Percentiles rank a stretch among this genome's conserved stretches.
Conservation (phyloP, 2,113 vertebrate genomes). For the Mirounga angustirostris region DNA sequence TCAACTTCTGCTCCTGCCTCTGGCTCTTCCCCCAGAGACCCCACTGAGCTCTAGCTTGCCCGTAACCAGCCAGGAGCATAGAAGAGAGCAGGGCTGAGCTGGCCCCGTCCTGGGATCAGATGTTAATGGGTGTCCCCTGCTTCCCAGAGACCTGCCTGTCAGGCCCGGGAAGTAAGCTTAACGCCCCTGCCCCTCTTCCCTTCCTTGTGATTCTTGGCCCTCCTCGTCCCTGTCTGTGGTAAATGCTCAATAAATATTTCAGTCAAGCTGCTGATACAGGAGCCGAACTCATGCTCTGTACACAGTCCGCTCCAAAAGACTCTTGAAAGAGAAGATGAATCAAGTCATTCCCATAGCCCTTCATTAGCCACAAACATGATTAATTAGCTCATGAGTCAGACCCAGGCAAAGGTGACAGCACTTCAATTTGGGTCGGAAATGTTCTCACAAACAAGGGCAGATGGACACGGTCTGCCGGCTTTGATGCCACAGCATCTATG, state of each 20-base stretch:
- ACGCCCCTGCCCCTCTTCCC: neutral
- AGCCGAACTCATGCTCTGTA: neutral
- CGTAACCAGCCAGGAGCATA: neutral
- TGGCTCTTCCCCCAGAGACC: neutral
- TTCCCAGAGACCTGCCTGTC: neutral
- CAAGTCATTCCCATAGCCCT: neutral
- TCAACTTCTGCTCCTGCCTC: neutral
- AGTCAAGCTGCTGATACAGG: neutral
- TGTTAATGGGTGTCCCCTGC: neutral
- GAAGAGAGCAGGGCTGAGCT: neutral
- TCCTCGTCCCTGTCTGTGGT: neutral
- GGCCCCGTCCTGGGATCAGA: neutral
- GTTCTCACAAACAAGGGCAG: neutral
- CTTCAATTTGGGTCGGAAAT: slow-evolving; percentile 16
- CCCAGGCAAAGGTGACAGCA: neutral
- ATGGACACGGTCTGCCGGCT: neutral
- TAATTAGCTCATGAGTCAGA: slow-evolving; percentile 33
- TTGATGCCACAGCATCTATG: slow-evolving; percentile 14
- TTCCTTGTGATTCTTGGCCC: neutral
- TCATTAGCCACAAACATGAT: neutral
- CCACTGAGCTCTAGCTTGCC: neutral
- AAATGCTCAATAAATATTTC: neutral
- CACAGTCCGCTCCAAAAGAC: neutral
- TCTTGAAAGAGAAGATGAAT: neutral
- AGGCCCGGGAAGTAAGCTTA: neutral